These are phyloP conservation scores for Chaetodon trifascialis DNA, from an alignment of 2,113 vertebrate genomes.

Conservation along the genomic window DNA sequence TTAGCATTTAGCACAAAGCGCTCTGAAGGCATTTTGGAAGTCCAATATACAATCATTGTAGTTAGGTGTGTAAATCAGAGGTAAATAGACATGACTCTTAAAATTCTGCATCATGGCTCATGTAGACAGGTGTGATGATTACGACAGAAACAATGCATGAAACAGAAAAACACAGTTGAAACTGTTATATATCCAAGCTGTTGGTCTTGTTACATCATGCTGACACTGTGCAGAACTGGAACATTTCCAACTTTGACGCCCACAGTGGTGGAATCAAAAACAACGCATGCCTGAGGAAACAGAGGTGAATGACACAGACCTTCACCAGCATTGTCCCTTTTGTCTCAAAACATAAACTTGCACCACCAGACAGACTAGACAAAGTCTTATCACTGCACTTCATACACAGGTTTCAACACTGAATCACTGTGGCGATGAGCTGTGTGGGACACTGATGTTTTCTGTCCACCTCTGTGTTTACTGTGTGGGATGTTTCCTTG, in stretches of 20 bases:
- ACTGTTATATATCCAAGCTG: too few relatives aligned
- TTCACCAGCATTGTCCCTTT: not conserved
- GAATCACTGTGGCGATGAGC: not conserved
- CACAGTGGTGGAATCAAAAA: too few relatives aligned
- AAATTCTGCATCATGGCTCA: too few relatives aligned
- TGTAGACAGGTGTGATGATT: too few relatives aligned
- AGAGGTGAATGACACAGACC: not conserved
- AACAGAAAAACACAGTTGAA: too few relatives aligned
- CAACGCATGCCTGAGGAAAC: not conserved
- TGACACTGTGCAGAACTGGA: too few relatives aligned
- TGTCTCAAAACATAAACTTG: not conserved
- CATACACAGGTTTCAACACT: not conserved
- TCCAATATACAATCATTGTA: not conserved
- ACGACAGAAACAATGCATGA: too few relatives aligned
- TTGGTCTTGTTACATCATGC: too few relatives aligned
- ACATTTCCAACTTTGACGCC: too few relatives aligned
- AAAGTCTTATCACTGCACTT: not conserved
- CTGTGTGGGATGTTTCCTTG: constrained; percentile 27
- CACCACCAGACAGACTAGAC: not conserved
- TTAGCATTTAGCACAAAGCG: not conserved
- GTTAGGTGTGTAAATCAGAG: too few relatives aligned
- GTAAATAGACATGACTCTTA: too few relatives aligned
- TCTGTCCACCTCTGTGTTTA: constrained; percentile 15
- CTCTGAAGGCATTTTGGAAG: not conserved
- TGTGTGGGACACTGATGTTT: not conserved